Evolutionary conservation across 2,888 invertebrate genomes (phyloP), one percentile per base, ranked within the genome.

Genomic region (Drosophila sordidapex): DNA sequence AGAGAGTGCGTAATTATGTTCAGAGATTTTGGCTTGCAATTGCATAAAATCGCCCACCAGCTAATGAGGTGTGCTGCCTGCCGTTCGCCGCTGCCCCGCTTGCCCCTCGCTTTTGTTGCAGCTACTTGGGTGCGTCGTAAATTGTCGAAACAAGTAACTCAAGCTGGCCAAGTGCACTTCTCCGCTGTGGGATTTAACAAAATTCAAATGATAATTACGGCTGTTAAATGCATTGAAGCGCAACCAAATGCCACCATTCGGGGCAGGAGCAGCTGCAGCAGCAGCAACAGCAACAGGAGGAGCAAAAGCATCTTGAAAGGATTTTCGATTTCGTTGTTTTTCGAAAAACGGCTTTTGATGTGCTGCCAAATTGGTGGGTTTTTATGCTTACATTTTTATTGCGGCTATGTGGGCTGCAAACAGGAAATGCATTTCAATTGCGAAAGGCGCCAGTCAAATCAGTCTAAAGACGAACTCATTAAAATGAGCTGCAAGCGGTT

Each of bases 1-100:
- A 21, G 82, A 79, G 81, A 79, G 73, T 81, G 89, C 83, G 81
- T 91, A 91, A 89, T 89, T 90, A 84, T 86, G 74, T 70, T 81
- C 43, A 69, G 65, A 79, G 60, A 65, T 65, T 83, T 82, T 60
- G 70, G 63, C 58, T n/a, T 69, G 76, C 80, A 80, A 80, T 70
- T 77, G 77, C 69, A 57, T 27, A 58, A 59, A 35, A 36, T 53
- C 78, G 70, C 70, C 83, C 69, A 76, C 70, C 54, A 81, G 75
- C 87, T 83, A 74, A 79, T 82, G 65, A 81, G 82, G 67, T 67
- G 43, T 38, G 38, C 18, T 35, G 33, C 52, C 27, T 29, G 29
- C 18, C 27, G 15, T 29, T 36, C 13, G 35, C 10, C 46, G 40
- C n/a, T 33, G 15, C 31, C n/a, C 25, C 35, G 11, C 18, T 27